These are phyloP conservation scores for Grantiella picta DNA, from an alignment of 2,113 vertebrate genomes.

Conservation along the genomic window DNA sequence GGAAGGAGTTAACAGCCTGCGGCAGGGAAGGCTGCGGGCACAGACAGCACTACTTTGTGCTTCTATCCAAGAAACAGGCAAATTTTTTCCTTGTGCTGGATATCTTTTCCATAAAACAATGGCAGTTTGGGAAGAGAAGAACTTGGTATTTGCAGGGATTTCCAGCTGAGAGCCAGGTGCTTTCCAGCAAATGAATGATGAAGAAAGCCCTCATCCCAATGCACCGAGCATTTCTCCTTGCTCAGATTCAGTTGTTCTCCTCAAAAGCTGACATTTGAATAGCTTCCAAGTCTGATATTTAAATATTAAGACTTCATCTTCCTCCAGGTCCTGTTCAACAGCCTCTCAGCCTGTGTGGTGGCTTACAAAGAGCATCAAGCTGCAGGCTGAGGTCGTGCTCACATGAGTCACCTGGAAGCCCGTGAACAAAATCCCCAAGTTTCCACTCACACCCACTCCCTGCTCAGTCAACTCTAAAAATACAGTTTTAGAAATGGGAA, in stretches of 20 bases:
- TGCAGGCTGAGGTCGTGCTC: background rate
- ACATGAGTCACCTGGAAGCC: background rate
- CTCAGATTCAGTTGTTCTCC: background rate
- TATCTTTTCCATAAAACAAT: background rate
- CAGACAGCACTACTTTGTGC: background rate
- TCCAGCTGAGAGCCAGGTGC: background rate
- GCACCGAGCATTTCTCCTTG: background rate
- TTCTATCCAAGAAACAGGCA: background rate
- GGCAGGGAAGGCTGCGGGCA: background rate
- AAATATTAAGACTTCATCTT: background rate
- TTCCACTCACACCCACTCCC: background rate
- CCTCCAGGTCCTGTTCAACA: background rate
- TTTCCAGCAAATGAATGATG: background rate
- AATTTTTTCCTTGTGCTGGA: background rate
- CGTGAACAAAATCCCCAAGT: background rate
- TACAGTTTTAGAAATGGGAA: background rate
- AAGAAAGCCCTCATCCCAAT: background rate
- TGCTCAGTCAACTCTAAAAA: background rate
- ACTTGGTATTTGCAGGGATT: background rate
- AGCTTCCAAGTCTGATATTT: background rate
- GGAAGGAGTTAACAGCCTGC: background rate
- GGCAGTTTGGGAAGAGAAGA: background rate
- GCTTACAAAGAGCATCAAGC: background rate
- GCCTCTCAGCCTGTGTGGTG: background rate
- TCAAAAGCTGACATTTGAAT: background rate